Conservation (phyloP, 2,113 vertebrate genomes). For the Hypomesus transpacificus region DNA sequence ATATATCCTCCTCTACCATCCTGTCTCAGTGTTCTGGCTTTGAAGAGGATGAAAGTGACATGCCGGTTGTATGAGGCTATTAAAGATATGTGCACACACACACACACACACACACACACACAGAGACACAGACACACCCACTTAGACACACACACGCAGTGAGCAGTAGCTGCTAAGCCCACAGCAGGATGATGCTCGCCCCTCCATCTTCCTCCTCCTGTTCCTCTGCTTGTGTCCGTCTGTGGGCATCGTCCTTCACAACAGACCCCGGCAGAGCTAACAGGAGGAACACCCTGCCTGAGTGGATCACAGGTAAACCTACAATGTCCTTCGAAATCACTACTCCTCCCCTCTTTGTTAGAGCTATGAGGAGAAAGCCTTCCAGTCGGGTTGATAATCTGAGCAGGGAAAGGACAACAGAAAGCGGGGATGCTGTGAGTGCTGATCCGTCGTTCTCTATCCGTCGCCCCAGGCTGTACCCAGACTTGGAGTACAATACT, state of each 20-base stretch:
- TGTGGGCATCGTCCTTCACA: slow-evolving; percentile 51
- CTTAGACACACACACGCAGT: neutral
- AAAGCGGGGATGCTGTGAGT: too few relatives aligned
- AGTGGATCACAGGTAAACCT: slow-evolving; percentile 48
- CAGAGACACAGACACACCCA: slow-evolving; percentile 3
- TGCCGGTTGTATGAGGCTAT: slow-evolving; percentile 20
- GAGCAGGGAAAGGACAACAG: too few relatives aligned
- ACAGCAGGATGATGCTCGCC: neutral
- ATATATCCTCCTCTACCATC: slow-evolving; percentile 9
- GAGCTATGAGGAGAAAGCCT: too few relatives aligned
- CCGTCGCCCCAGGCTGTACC: too few relatives aligned
- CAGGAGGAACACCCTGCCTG: slow-evolving; percentile 51
- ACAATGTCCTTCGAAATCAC: slow-evolving; percentile 34
- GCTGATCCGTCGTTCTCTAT: too few relatives aligned
- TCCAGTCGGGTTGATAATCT: too few relatives aligned
- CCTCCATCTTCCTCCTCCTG: slow-evolving; percentile 33
- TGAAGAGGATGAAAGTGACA: slow-evolving; percentile 58
- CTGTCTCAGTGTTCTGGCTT: slow-evolving; percentile 29
- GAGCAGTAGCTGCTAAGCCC: slow-evolving; percentile 1
- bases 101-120: neutral
- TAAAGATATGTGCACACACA: neutral
- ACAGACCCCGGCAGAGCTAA: slow-evolving; percentile 38
- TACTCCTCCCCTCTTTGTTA: neutral
- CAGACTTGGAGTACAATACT: too few relatives aligned
- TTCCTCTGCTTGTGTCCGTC: slow-evolving; percentile 32